These are phyloP conservation scores for Pangasius djambal DNA, from an alignment of 2,797 vertebrate species.

Conservation along the genomic window DNA sequence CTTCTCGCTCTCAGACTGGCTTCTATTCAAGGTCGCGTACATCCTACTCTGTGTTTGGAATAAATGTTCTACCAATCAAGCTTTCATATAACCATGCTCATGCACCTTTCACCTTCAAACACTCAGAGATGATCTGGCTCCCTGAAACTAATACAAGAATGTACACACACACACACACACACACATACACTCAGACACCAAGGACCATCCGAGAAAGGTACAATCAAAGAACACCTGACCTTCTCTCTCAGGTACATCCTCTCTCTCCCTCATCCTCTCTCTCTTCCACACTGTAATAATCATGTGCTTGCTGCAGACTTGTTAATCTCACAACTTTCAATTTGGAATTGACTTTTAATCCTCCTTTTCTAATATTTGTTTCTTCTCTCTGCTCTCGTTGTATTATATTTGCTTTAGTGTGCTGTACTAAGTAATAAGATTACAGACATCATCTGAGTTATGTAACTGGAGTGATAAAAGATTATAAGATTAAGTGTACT, in stretches of 20 bases:
- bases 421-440: constrained; percentile 11
- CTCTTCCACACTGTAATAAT: neutral
- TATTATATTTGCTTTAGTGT: neutral
- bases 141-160: neutral
- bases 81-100: neutral
- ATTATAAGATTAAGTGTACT: constrained; percentile 18
- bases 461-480: constrained; percentile 13
- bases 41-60: constrained; percentile 9
- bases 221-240: neutral
- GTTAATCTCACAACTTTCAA: constrained; percentile 6
- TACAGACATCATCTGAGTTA: constrained; percentile 10
- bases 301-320: neutral
- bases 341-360: constrained; percentile 23
- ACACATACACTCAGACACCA: neutral
- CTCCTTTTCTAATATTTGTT: constrained; percentile 20
- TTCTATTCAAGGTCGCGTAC: constrained; percentile 27
- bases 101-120: constrained; percentile 27
- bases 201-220: neutral
- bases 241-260: neutral
- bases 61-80: constrained; percentile 23
- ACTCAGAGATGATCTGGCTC: neutral
- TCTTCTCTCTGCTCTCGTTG: neutral
- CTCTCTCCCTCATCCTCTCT: neutral
- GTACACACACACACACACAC: neutral
- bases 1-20: constrained; percentile 2